A percentile compares a stretch with the other conserved stretches of the same genome.
Evolutionary conservation across 35 echinoderm and acorn worm genomes (phyloP).

Genomic region (Anneissia japonica): DNA sequence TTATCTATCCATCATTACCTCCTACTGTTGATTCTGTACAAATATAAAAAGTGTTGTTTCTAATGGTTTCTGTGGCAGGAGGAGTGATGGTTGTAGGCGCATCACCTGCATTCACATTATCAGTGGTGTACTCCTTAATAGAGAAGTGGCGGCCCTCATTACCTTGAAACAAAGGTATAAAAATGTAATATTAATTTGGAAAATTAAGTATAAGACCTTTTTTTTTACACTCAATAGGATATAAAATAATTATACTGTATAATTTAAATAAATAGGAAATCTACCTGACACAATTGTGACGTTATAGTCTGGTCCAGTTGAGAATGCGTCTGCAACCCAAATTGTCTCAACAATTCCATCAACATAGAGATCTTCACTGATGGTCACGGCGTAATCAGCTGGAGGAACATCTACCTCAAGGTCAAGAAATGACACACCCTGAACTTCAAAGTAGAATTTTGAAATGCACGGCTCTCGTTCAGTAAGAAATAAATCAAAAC

Average conservation of each 20-base stretch:
- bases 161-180: too few species aligned
- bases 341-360: constrained; percentile 50
- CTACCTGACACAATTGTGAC: constrained; percentile 5
- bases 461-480: constrained; percentile 16
- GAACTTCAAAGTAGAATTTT: constrained; percentile 61
- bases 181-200: too few species aligned
- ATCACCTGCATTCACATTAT: constrained; percentile 44
- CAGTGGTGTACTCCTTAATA: constrained; percentile 63
- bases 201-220: too few species aligned
- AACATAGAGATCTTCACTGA: constrained; percentile 43
- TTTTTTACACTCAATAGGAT: too few species aligned
- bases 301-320: constrained; percentile 59
- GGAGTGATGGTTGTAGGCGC: constrained; percentile 46
- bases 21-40: constrained; percentile 21
- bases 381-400: constrained; percentile 53
- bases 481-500: background rate
- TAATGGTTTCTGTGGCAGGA: constrained; percentile 44
- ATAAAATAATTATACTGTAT: constrained; percentile 50
- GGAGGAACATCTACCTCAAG: constrained; percentile 45
- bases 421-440: constrained; percentile 43
- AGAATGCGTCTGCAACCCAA: constrained; percentile 49
- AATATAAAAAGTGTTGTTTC: constrained; percentile 61
- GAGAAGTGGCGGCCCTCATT: constrained; percentile 86
- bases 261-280: background rate
- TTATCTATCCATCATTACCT: constrained; percentile 37